Conservation (phyloP, 2,888 invertebrate genomes). For the Dioctria linearis region DNA sequence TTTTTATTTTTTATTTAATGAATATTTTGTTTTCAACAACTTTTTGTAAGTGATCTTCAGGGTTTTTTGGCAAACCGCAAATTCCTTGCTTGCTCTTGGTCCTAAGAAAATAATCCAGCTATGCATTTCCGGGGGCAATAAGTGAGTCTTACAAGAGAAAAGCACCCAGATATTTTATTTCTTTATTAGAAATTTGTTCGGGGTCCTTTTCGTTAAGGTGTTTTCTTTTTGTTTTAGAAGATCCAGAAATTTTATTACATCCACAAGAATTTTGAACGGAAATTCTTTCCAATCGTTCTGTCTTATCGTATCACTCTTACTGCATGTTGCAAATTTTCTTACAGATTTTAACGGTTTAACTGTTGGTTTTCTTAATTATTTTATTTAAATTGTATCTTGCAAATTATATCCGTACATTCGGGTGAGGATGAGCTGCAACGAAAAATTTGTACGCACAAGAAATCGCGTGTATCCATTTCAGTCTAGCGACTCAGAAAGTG, state of each 20-base stretch:
- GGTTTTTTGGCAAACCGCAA: not conserved
- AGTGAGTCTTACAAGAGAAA: not conserved
- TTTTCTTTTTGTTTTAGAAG: conserved; percentile 3
- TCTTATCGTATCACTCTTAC: not conserved
- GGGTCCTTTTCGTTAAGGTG: not conserved
- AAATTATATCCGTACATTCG: not conserved
- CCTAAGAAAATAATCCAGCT: not conserved
- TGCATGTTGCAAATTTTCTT: not conserved
- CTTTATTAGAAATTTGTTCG: not conserved
- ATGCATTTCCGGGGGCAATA: no score
- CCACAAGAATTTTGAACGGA: not conserved
- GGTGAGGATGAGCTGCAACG: not conserved
- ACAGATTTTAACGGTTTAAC: no score
- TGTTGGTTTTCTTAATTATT: not conserved
- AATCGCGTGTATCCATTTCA: not conserved
- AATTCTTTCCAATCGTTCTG: conserved; percentile 3
- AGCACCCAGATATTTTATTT: not conserved
- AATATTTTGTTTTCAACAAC: not conserved
- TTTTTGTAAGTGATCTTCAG: conserved; percentile 17
- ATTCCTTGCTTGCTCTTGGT: no score
- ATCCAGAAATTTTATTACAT: not conserved
- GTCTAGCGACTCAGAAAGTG: no score
- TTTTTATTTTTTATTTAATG: not conserved
- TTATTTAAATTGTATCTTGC: no score
- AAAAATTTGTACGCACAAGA: conserved; percentile 1